Evolutionary conservation across 2,113 vertebrate genomes (phyloP).

Genomic region (Ornithorhynchus anatinus): DNA sequence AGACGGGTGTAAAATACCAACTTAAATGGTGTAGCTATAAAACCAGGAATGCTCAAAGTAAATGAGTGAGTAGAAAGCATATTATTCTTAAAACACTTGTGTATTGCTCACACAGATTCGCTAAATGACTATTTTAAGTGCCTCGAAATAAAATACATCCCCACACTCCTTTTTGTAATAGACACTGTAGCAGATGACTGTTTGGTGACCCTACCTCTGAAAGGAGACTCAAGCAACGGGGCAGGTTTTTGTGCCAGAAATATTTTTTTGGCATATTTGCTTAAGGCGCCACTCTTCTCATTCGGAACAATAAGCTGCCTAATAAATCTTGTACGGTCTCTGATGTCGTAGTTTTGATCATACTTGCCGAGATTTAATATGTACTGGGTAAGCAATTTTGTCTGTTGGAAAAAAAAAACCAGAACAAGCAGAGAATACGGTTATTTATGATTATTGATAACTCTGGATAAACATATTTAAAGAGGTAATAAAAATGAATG

Average conservation of each 20-base stretch:
- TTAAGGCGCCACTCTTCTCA: slow-evolving; percentile 92
- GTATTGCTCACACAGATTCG: slow-evolving; percentile 49
- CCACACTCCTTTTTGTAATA: slow-evolving; percentile 46
- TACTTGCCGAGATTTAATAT: slow-evolving; percentile 98
- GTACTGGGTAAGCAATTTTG: slow-evolving; percentile 98
- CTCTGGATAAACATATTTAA: slow-evolving; percentile 95
- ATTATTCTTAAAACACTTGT: not conserved
- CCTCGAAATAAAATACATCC: slow-evolving; percentile 34
- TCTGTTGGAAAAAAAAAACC: slow-evolving; percentile 77
- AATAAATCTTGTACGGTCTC: slow-evolving; percentile 98
- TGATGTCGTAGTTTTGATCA: slow-evolving; percentile 98
- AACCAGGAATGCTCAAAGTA: slow-evolving; percentile 25
- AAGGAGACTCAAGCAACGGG: slow-evolving; percentile 90
- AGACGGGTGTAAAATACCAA: slow-evolving; percentile 22
- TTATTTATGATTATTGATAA: slow-evolving; percentile 99
- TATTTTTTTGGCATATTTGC: slow-evolving; percentile 96
- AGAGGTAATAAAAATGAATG: slow-evolving; percentile 94
- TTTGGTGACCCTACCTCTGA: slow-evolving; percentile 88
- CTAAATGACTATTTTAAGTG: slow-evolving; percentile 48
- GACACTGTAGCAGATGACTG: slow-evolving; percentile 45
- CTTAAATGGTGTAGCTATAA: not conserved
- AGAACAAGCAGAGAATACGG: slow-evolving; percentile 75
- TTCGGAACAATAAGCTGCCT: slow-evolving; percentile 97
- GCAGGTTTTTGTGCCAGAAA: slow-evolving; percentile 94
- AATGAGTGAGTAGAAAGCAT: slow-evolving; percentile 1